Percentiles rank a stretch among this genome's conserved stretches.
These are phyloP conservation scores for Rhinatrema bivittatum DNA, from an alignment of 2,797 vertebrate species.

Conservation along the genomic window DNA sequence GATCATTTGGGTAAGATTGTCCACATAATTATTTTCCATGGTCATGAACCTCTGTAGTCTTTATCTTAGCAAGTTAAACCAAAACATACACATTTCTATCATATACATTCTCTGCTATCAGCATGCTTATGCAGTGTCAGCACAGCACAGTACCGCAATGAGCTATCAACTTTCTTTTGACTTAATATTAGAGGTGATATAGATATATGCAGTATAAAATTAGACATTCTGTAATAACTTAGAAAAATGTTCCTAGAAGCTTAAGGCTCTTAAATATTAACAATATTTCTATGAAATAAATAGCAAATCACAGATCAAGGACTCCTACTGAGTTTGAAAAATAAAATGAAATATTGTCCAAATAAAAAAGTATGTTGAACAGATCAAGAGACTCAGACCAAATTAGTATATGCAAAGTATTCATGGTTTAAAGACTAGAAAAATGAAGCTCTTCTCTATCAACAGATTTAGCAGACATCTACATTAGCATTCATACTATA, in stretches of 20 bases:
- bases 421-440: slow-evolving; percentile 16
- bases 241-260: slow-evolving; percentile 39
- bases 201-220: slow-evolving; percentile 52
- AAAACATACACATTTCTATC: slow-evolving; percentile 17
- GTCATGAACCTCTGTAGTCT: slow-evolving; percentile 1
- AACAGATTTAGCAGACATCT: slow-evolving; percentile 41
- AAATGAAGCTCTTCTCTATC: slow-evolving; percentile 22
- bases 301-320: slow-evolving; percentile 25
- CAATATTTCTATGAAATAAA: slow-evolving; percentile 40
- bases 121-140: slow-evolving; percentile 13
- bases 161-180: slow-evolving; percentile 20
- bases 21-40: slow-evolving; percentile 4
- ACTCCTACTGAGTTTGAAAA: slow-evolving; percentile 20
- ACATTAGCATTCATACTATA: slow-evolving; percentile 46
- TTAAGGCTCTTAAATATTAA: slow-evolving; percentile 63
- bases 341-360: slow-evolving; percentile 14
- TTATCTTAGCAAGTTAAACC: slow-evolving; percentile 12
- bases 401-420: slow-evolving; percentile 32
- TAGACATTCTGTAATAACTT: slow-evolving; percentile 58
- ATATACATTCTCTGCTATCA: slow-evolving; percentile 16
- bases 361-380: slow-evolving; percentile 17
- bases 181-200: slow-evolving; percentile 30
- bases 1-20: slow-evolving; percentile 7
- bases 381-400: background rate
- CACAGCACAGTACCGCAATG: slow-evolving; percentile 15